Percentiles rank a stretch among this genome's conserved stretches.
Evolutionary conservation across 2,888 invertebrate genomes (phyloP).

Genomic region (Belgica antarctica): DNA sequence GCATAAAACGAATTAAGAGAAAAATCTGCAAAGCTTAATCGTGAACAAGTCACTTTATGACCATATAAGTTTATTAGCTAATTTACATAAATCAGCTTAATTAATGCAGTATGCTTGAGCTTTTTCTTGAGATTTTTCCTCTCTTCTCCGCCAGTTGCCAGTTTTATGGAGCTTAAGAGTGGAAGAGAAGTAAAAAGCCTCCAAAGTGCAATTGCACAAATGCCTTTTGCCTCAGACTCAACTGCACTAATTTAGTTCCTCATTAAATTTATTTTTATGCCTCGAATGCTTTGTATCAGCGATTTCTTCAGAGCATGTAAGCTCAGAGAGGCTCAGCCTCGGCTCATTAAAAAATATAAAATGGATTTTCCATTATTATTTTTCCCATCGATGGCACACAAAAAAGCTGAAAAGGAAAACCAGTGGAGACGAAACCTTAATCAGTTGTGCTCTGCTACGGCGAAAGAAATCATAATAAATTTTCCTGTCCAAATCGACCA

Average conservation of each 20-base stretch:
- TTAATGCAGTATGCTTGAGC: conserved; percentile 20
- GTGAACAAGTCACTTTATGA: conserved; percentile 38
- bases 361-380: conserved; percentile 29
- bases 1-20: background rate
- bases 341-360: conserved; percentile 39
- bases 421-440: background rate
- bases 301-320: background rate
- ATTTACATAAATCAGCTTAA: conserved; percentile 42
- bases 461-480: conserved; percentile 41
- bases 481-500: conserved; percentile 3
- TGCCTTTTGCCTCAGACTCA: background rate
- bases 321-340: background rate
- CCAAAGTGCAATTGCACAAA: background rate
- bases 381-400: conserved; percentile 26
- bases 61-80: conserved; percentile 41
- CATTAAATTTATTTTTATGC: conserved; percentile 43
- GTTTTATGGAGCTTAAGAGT: conserved; percentile 4
- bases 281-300: conserved; percentile 20
- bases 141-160: background rate
- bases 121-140: conserved; percentile 24
- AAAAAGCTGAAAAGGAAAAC: background rate
- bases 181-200: background rate
- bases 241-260: conserved; percentile 41
- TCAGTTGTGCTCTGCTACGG: background rate
- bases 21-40: conserved; percentile 25